phyloP scores from a whole-genome alignment of 2,797 vertebrate species.

The Aphelocoma californica region DNA sequence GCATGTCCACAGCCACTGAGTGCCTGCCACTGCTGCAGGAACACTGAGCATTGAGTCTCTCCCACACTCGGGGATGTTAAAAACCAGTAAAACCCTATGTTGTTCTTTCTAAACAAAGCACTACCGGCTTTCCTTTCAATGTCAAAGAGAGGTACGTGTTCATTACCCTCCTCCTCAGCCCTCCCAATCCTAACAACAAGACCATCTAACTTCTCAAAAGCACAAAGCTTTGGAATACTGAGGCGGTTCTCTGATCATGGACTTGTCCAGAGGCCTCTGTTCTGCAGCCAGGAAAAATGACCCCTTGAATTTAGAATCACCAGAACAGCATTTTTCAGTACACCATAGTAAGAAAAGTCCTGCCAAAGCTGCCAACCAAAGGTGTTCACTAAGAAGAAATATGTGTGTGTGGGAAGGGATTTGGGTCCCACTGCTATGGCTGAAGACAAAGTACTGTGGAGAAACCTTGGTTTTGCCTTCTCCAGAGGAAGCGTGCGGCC shows the following conservation, averaged over 20 bases:
- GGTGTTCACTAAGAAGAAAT: not conserved
- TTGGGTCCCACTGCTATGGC: not conserved
- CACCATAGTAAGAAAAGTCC: not conserved
- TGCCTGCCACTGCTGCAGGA: not conserved
- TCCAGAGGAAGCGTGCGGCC: rapidly evolving
- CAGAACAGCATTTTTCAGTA: not conserved
- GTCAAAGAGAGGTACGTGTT: not conserved
- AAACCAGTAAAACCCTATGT: not conserved
- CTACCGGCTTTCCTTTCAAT: not conserved
- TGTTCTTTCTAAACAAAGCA: not conserved
- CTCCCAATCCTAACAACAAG: not conserved
- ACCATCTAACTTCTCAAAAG: not conserved
- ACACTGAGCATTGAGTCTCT: not conserved
- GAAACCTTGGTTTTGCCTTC: not conserved
- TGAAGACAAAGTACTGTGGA: not conserved
- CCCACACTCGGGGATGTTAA: not conserved
- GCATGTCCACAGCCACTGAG: rapidly evolving
- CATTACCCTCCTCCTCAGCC: not conserved
- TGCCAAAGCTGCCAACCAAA: not conserved
- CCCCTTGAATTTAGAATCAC: not conserved
- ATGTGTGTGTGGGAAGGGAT: no score
- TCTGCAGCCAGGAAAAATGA: not conserved
- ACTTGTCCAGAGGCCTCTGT: not conserved
- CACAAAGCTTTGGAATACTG: not conserved
- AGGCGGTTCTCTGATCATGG: rapidly evolving